Evolutionary conservation across 2,888 invertebrate genomes (phyloP).

Genomic region (Deilephila elpenor): DNA sequence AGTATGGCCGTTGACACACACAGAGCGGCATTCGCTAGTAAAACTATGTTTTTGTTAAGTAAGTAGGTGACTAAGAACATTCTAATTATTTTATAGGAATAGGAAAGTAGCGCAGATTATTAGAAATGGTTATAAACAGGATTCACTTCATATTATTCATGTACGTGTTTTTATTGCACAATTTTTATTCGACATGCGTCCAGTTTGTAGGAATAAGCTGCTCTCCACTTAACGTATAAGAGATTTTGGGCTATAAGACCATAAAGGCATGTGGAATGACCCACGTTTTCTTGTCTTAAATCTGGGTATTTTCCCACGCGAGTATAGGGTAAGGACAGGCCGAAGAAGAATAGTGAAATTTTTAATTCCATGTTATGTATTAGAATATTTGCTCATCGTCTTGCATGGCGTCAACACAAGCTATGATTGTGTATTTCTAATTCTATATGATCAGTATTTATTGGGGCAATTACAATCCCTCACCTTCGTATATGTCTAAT

Average conservation of each 20-base stretch:
- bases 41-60: neutral
- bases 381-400: too few species aligned
- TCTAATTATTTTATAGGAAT: neutral
- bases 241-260: too few species aligned
- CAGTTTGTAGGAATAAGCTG: too few species aligned
- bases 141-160: neutral
- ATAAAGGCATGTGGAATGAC: too few species aligned
- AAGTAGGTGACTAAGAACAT: neutral
- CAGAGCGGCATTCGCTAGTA: neutral
- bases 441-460: constrained; percentile 51
- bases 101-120: neutral
- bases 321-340: too few species aligned
- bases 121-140: neutral
- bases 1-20: constrained; percentile 10
- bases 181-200: too few species aligned
- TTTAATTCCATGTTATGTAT: too few species aligned
- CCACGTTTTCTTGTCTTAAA: too few species aligned
- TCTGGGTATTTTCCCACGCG: too few species aligned
- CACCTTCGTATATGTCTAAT: constrained; percentile 51
- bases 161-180: neutral
- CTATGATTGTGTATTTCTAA: neutral
- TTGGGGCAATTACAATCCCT: constrained; percentile 50
- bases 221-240: too few species aligned
- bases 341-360: too few species aligned
- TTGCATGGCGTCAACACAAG: constrained; percentile 20